Conservation (phyloP, 2,888 invertebrate genomes). For the Hypercompe scribonia region DNA sequence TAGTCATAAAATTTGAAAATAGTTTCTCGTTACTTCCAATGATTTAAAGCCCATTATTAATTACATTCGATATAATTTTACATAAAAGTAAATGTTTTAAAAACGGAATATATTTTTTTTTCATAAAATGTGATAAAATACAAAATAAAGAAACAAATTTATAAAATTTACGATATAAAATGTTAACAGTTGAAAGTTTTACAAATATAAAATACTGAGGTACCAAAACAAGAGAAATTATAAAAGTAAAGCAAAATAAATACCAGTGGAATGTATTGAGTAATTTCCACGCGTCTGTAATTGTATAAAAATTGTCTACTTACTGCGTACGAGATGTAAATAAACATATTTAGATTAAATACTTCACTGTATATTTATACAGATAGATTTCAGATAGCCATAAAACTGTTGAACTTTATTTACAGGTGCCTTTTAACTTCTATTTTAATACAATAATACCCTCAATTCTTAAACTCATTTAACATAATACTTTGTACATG, state of each 20-base stretch:
- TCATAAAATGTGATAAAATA: constrained; percentile 15
- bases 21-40: constrained; percentile 4
- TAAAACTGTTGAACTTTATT: constrained; percentile 2
- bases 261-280: constrained; percentile 51
- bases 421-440: neutral
- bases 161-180: constrained; percentile 30
- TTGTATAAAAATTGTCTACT: constrained; percentile 16
- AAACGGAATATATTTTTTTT: neutral
- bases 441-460: neutral
- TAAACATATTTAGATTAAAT: constrained; percentile 35
- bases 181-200: constrained; percentile 30
- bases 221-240: constrained; percentile 40
- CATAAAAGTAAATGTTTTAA: constrained; percentile 10
- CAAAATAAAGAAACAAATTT: constrained; percentile 28
- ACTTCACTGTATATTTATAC: neutral
- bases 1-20: constrained; percentile 25
- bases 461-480: neutral
- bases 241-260: constrained; percentile 35
- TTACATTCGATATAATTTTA: constrained; percentile 1
- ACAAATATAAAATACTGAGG: constrained; percentile 28
- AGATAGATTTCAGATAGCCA: neutral
- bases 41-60: constrained; percentile 13
- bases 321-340: constrained; percentile 34
- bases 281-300: constrained; percentile 44
- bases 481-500: constrained; percentile 1